A percentile compares a stretch with the other conserved stretches of the same genome.
phyloP scores from a whole-genome alignment of 2,888 invertebrate species.

The Drosophila phalerata region DNA sequence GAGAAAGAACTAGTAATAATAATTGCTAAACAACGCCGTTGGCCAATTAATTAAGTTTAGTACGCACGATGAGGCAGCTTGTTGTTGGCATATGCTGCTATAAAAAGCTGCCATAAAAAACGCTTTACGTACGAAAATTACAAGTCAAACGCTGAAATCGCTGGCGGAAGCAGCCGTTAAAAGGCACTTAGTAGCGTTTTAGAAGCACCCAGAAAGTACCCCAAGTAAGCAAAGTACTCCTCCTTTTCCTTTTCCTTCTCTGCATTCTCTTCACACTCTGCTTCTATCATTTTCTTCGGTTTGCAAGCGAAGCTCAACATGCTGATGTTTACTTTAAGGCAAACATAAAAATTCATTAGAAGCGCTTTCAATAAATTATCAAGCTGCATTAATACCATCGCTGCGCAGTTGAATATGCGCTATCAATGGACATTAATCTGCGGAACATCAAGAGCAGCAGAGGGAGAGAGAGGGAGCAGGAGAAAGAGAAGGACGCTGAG shows the following conservation, averaged over 20 bases:
- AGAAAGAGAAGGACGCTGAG: slow-evolving; percentile 9
- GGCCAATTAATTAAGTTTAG: slow-evolving; percentile 78
- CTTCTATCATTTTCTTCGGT: not conserved
- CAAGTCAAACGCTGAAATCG: slow-evolving; percentile 50
- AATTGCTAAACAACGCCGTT: slow-evolving; percentile 61
- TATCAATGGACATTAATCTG: slow-evolving; percentile 76
- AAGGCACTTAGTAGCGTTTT: slow-evolving; percentile 60
- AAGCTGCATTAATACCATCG: slow-evolving; percentile 68
- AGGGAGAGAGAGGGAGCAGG: not conserved
- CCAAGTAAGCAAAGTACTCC: slow-evolving; percentile 17
- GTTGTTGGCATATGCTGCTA: slow-evolving; percentile 67
- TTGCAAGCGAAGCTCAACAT: not conserved
- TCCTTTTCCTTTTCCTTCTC: not conserved
- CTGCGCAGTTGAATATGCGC: slow-evolving; percentile 69
- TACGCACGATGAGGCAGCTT: slow-evolving; percentile 53
- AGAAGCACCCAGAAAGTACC: slow-evolving; percentile 40
- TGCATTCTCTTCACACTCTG: not conserved
- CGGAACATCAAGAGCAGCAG: not conserved
- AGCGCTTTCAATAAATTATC: slow-evolving; percentile 78
- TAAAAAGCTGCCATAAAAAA: slow-evolving; percentile 62
- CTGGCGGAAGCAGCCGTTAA: slow-evolving; percentile 64
- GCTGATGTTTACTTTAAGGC: slow-evolving; percentile 34
- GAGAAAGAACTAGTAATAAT: slow-evolving; percentile 45
- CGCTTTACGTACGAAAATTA: slow-evolving; percentile 58
- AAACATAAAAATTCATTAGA: slow-evolving; percentile 72